A percentile compares a stretch with the other conserved stretches of the same genome.
These are phyloP conservation scores for Takifugu bimaculatus DNA, from an alignment of 2,113 vertebrate species.

Conservation along the genomic window DNA sequence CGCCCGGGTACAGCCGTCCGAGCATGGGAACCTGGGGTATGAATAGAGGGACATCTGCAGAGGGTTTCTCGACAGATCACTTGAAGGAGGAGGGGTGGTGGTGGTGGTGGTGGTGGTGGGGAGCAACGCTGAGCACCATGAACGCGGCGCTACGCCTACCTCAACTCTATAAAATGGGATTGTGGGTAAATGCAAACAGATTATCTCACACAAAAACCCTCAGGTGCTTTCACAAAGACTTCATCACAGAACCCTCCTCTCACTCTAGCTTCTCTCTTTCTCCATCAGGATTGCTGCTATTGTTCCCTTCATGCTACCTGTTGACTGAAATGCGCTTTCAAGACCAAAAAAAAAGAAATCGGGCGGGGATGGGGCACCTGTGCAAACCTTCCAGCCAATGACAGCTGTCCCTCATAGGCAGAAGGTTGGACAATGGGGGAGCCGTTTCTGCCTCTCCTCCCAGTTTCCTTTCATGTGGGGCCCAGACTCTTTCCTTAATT, in stretches of 20 bases:
- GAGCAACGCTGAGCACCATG: constrained; percentile 32
- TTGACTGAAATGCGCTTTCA: constrained; percentile 66
- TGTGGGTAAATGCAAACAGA: constrained; percentile 58
- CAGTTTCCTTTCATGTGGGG: constrained; percentile 58
- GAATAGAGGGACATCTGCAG: constrained; percentile 29
- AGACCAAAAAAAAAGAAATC: constrained; percentile 44
- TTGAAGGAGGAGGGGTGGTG: constrained; percentile 16
- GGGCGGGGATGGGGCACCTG: constrained; percentile 57
- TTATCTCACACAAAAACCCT: constrained; percentile 64
- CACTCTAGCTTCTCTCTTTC: constrained; percentile 17
- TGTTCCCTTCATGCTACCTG: constrained; percentile 54
- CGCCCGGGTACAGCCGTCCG: constrained; percentile 12
- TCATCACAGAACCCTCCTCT: constrained; percentile 23
- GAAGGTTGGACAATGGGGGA: constrained; percentile 53
- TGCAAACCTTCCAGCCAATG: constrained; percentile 61
- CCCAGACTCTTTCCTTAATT: constrained; percentile 54
- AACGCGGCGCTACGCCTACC: constrained; percentile 29
- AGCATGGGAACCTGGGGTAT: constrained; percentile 44
- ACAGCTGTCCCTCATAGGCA: constrained; percentile 68
- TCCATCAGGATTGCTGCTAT: constrained; percentile 38
- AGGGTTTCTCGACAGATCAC: constrained; percentile 17
- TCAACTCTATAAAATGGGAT: constrained; percentile 39
- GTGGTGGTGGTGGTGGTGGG: constrained; percentile 15
- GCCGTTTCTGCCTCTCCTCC: constrained; percentile 40
- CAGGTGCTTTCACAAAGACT: constrained; percentile 58